A percentile compares a stretch with the other conserved stretches of the same genome.
phyloP scores from a whole-genome alignment of 2,797 vertebrate genomes.

The Hydrolagus colliei region DNA sequence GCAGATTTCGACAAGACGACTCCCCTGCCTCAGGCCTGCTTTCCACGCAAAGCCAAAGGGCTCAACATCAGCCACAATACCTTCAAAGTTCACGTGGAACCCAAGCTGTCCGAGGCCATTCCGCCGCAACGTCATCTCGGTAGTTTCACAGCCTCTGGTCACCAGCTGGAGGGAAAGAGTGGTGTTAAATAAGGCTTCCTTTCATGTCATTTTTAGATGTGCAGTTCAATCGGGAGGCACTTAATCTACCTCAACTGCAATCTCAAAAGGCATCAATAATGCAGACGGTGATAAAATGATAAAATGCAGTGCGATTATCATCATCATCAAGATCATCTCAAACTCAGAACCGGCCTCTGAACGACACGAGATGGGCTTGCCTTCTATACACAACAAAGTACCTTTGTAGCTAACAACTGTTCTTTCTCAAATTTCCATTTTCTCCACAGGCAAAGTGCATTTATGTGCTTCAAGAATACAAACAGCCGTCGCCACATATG shows the following conservation, averaged over 20 bases:
- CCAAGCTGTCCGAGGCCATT: constrained; percentile 90
- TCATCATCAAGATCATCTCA: no score
- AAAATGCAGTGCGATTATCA: neutral
- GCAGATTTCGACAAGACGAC: constrained; percentile 94
- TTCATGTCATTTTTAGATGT: neutral
- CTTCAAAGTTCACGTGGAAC: constrained; percentile 95
- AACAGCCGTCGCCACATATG: constrained; percentile 35
- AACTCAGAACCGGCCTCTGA: neutral
- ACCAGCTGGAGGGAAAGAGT: constrained; percentile 62
- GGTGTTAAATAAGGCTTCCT: constrained; percentile 34
- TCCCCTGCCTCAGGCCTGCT: constrained; percentile 86
- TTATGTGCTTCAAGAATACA: constrained; percentile 29
- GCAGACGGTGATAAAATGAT: neutral
- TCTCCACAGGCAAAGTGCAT: constrained; percentile 15
- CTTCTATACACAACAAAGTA: neutral
- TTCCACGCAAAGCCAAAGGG: constrained; percentile 96
- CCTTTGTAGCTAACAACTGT: constrained; percentile 30
- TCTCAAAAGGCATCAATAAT: neutral
- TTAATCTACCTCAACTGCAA: neutral
- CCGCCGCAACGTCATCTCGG: constrained; percentile 82
- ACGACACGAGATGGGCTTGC: neutral
- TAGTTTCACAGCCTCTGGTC: constrained; percentile 87
- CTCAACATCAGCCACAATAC: constrained; percentile 91
- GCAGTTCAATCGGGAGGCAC: neutral
- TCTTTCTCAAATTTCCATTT: neutral